Percentiles rank a stretch among this genome's conserved stretches.
Evolutionary conservation across 2,797 vertebrate genomes (phyloP).

Genomic region (Micrastur ruficollis): DNA sequence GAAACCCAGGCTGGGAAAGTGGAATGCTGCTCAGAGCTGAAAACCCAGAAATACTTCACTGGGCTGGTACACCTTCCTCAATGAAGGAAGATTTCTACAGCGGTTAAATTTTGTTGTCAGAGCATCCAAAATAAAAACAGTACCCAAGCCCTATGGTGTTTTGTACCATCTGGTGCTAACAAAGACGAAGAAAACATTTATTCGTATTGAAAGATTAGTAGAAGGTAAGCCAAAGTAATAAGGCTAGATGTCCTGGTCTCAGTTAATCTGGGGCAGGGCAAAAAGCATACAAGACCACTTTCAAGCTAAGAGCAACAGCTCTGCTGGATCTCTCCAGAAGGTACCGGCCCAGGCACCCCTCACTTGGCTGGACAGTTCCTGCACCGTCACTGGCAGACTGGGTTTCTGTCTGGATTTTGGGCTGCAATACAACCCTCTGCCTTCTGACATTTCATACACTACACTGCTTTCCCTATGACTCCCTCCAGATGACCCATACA

Average conservation of each 20-base stretch:
- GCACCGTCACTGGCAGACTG: neutral
- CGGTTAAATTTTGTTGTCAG: neutral
- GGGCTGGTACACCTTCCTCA: neutral
- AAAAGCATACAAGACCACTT: neutral
- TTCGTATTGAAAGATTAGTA: neutral
- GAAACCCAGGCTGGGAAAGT: neutral
- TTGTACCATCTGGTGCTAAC: neutral
- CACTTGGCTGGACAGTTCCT: neutral
- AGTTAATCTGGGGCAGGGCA: neutral
- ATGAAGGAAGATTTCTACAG: neutral
- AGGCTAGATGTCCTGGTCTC: neutral
- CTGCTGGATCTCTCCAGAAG: neutral
- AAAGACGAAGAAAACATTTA: neutral
- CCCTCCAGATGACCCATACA: neutral
- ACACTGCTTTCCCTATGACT: neutral
- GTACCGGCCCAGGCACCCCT: neutral
- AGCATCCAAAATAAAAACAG: constrained; percentile 7
- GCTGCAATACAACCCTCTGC: neutral
- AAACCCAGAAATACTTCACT: neutral
- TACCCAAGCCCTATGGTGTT: neutral
- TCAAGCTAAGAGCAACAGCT: neutral
- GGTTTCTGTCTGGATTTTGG: constrained; percentile 1
- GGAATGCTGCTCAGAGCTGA: neutral
- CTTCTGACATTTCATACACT: neutral
- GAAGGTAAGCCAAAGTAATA: neutral